Percentiles rank a stretch among this genome's conserved stretches.
These are phyloP conservation scores for Falco rusticolus DNA, from an alignment of 2,797 vertebrate genomes.

Conservation along the genomic window DNA sequence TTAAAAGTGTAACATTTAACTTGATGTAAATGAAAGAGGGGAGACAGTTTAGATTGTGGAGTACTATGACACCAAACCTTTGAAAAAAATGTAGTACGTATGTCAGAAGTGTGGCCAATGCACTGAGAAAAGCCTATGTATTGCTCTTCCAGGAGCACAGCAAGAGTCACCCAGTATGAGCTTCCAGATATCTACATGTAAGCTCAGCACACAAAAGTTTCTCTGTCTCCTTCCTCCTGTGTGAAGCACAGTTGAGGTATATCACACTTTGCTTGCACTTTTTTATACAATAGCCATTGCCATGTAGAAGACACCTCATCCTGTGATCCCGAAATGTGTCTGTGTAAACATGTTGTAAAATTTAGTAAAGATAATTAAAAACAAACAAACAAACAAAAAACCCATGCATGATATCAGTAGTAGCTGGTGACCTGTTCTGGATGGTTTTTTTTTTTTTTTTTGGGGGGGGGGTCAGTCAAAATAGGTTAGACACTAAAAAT, in stretches of 20 bases:
- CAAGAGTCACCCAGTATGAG: not conserved
- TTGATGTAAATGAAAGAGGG: constrained; percentile 15
- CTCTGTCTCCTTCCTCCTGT: not conserved
- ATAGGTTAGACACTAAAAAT: not conserved
- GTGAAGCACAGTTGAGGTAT: not conserved
- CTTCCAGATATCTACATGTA: not conserved
- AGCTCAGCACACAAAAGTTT: not conserved
- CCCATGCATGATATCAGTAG: not conserved
- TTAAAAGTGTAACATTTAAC: constrained; percentile 21
- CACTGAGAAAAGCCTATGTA: not conserved
- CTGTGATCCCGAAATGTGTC: not conserved
- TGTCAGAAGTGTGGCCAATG: not conserved
- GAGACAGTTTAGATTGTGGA: not conserved
- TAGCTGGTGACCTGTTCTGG: not conserved
- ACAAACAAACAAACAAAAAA: not conserved
- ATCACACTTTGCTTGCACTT: not conserved
- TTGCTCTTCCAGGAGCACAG: not conserved
- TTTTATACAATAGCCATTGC: not conserved
- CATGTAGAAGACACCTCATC: not conserved
- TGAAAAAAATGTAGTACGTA: not conserved
- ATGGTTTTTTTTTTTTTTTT: not conserved
- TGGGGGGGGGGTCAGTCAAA: not conserved
- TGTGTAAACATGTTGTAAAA: not conserved
- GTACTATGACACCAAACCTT: not conserved
- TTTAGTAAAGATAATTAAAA: not conserved